Evolutionary conservation across 2,797 vertebrate genomes (phyloP), one percentile per base, ranked within the genome.

Genomic region (Ctenopoma multispine): DNA sequence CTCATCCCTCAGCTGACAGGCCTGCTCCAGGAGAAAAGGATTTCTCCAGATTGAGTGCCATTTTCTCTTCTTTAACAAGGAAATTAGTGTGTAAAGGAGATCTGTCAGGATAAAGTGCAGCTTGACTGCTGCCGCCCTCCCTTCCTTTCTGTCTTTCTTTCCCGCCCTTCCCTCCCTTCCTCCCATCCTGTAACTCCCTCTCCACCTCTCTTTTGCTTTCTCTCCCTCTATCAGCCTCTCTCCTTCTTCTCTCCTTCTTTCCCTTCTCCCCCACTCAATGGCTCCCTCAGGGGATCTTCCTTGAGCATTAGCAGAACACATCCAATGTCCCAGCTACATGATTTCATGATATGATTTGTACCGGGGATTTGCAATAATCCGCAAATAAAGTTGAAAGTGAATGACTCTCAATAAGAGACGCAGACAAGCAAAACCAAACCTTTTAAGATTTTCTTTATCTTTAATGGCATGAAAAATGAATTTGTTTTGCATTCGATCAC

Each of bases 21-120:
- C 90, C 69, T 88, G 92, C 92, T 92, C 89, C 89, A 85, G 91
- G 73, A 90, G 82, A 90, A 83, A 92, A 89, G 85, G 89, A 93
- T 77, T 89, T 87, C 4, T 70, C 83, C 17, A 55, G 80, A 83
- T 94, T 90, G 87, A 92, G 75, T 91, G 87, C 80, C 73, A 93
- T 94, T 94, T 93, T 92, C 92, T 94, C 91, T 94, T 93, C 92
- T 91, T 89, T 82, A 86, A 94, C 91, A 94, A 80, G 93, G 88
- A 94, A 90, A 89, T 92, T 83, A 90, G 90, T 87, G 81, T 91
- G 93, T 94, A 94, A 94, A 93, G 93, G 93, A 94, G 93, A 94
- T 94, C 93, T 94, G 93, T 94, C 93, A 94, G 92, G 93, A 94
- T 94, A 94, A 92, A 91, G 86, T 92, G 85, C 86, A 78, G 90